Evolutionary conservation across 2,888 invertebrate genomes (phyloP), one percentile per base, ranked within the genome.

Genomic region (Lingula anatina): DNA sequence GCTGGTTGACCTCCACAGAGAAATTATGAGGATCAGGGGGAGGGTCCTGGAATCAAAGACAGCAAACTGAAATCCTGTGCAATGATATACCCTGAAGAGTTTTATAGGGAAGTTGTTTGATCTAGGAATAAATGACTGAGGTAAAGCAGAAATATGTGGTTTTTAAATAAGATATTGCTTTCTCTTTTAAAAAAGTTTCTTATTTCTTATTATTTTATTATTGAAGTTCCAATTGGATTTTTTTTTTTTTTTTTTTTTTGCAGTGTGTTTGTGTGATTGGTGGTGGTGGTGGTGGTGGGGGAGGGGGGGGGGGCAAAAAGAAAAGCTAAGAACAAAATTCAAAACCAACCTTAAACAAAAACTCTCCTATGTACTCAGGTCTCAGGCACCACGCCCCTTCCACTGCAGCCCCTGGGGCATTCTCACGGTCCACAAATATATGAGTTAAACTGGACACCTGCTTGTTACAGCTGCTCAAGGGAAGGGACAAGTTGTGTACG

Each of bases 321-420:
- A n/a, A n/a, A n/a, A n/a, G n/a, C n/a, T n/a, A n/a, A n/a, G n/a
- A n/a, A n/a, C n/a, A n/a, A n/a, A n/a, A n/a, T n/a, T n/a, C n/a
- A 31, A 15, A 12, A 49, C 54, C 37, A 53, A 70, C 70, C 59
- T 62, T 58, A 7, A 70, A 50, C 4, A 71, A 60, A 44, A 54
- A 68, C 51, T 69, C 71, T 35, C 64, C 64, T 37, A 71, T 68
- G 47, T 60, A 71, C 18, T 65, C 62, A 20, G 66, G 65, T 35
- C 53, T 54, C n/a, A 69, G 50, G 51, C 69, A 70, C 31, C 66
- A 53, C 4, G 69, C 57, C 1, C 68, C 68, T 21, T 54, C 46
- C n/a, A 49, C 40, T 1, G 51, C 53, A 20, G 51, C 44, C 24
- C 39, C 46, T 28, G 56, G 52, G 26, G 50, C 52, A 40, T 53